These are phyloP conservation scores for Enhydra lutris DNA, from an alignment of 2,113 vertebrate genomes.

Conservation along the genomic window DNA sequence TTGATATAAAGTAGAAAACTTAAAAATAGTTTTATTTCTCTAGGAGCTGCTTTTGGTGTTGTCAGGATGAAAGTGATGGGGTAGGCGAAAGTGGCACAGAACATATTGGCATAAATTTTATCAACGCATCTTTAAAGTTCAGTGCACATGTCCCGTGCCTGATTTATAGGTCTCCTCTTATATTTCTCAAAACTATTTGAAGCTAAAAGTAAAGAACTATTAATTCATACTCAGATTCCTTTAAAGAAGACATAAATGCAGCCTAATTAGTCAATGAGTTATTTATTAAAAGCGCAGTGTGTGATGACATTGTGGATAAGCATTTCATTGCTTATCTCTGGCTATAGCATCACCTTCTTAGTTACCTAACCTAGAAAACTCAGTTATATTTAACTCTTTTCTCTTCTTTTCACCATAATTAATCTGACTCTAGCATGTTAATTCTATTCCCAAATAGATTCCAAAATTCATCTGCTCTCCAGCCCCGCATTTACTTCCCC, in stretches of 20 bases:
- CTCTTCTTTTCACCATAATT: background rate
- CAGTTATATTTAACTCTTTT: background rate
- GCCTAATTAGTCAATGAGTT: background rate
- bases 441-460: background rate
- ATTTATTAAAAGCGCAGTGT: background rate
- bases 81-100: conserved; percentile 17
- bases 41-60: conserved; percentile 26
- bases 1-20: conserved; percentile 66
- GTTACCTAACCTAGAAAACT: background rate
- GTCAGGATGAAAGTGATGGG: conserved; percentile 53
- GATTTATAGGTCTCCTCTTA: background rate
- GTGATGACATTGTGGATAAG: background rate
- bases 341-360: background rate
- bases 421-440: background rate
- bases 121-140: background rate
- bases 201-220: background rate
- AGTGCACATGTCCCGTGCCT: background rate
- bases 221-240: background rate
- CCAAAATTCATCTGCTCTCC: background rate
- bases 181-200: background rate
- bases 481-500: background rate
- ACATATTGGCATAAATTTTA: background rate
- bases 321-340: background rate
- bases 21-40: conserved; percentile 68
- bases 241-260: conserved; percentile 1